Conservation (phyloP, 2,113 vertebrate species). For the Halcyon senegalensis region DNA sequence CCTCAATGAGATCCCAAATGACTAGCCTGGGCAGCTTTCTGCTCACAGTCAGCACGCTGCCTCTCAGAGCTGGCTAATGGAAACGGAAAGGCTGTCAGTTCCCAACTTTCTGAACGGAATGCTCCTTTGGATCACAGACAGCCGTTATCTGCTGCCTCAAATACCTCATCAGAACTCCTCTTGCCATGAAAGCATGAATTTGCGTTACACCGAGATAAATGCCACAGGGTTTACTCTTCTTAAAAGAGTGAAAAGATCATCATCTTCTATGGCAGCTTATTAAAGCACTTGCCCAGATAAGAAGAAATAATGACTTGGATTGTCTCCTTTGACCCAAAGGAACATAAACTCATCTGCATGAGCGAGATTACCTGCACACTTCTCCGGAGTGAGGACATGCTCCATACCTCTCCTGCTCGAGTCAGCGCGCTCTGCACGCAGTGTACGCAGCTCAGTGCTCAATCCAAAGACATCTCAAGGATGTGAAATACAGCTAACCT, state of each 20-base stretch:
- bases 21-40: neutral
- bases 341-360: neutral
- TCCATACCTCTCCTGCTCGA: neutral
- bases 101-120: neutral
- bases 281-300: neutral
- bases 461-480: neutral
- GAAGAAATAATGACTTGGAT: neutral
- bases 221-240: neutral
- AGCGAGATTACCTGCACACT: neutral
- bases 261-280: neutral
- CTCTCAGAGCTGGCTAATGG: neutral
- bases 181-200: neutral
- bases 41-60: neutral
- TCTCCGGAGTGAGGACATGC: accelerated
- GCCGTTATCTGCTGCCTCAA: neutral
- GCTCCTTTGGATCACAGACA: neutral
- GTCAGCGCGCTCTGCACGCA: neutral
- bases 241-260: neutral
- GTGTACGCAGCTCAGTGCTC: neutral
- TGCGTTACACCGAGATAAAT: neutral
- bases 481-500: neutral
- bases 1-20: neutral
- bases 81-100: neutral
- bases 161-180: neutral
- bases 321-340: neutral